Evolutionary conservation across 2,888 invertebrate genomes (phyloP).

Genomic region (Acronicta leporina): DNA sequence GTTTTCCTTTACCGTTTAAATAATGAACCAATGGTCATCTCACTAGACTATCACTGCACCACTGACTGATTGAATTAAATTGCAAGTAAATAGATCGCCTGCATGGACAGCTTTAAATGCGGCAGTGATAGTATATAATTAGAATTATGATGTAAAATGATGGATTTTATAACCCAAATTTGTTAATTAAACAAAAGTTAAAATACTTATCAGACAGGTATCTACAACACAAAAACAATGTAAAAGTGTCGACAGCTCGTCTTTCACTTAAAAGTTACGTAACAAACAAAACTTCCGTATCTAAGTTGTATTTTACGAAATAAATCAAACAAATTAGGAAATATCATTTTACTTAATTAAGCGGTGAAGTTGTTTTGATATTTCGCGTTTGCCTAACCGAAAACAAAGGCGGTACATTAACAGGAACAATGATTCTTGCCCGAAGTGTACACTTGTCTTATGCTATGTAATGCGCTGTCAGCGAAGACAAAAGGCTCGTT

Average conservation of each 20-base stretch:
- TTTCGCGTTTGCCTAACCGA: constrained; percentile 53
- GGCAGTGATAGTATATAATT: too few species aligned
- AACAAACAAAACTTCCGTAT: constrained; percentile 46
- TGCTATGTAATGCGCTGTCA: constrained; percentile 84
- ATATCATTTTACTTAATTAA: constrained; percentile 48
- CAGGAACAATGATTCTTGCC: constrained; percentile 73
- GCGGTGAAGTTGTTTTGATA: constrained; percentile 46
- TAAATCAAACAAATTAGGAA: constrained; percentile 36
- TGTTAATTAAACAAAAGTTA: background rate
- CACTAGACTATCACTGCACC: too few species aligned
- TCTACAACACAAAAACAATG: constrained; percentile 29
- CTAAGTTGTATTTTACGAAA: constrained; percentile 34
- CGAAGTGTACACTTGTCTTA: constrained; percentile 82
- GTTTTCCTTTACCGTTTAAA: too few species aligned
- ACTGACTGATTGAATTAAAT: too few species aligned
- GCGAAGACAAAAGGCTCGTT: constrained; percentile 76
- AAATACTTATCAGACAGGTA: constrained; percentile 21
- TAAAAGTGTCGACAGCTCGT: constrained; percentile 32
- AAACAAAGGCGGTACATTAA: constrained; percentile 70
- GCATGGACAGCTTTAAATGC: too few species aligned
- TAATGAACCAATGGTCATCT: too few species aligned
- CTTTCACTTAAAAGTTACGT: constrained; percentile 51
- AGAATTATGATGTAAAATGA: background rate
- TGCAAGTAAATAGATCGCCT: too few species aligned
- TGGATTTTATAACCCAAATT: background rate